A percentile compares a stretch with the other conserved stretches of the same genome.
Conservation (phyloP, 92 coral and sea anemone genomes). For the Palythoa heliodiscus region DNA sequence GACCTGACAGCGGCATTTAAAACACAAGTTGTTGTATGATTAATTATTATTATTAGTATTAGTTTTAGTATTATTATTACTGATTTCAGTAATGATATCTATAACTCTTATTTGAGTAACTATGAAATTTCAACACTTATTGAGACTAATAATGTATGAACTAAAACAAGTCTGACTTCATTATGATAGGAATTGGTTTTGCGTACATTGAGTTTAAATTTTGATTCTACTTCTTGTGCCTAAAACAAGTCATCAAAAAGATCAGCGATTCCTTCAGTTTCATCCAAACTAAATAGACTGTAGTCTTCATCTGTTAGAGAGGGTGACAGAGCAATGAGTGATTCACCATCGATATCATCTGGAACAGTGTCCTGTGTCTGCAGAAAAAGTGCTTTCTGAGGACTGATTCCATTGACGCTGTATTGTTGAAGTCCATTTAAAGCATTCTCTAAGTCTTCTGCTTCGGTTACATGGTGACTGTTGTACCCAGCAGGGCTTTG, state of each 20-base stretch:
- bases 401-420: slow-evolving; percentile 42
- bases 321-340: slow-evolving; percentile 84
- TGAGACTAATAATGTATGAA: neutral
- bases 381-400: slow-evolving; percentile 57
- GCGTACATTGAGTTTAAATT: neutral
- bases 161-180: too few relatives aligned
- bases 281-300: slow-evolving; percentile 75
- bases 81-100: too few relatives aligned
- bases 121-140: neutral
- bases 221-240: neutral
- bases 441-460: neutral
- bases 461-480: neutral
- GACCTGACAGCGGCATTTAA: too few relatives aligned
- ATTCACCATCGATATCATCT: slow-evolving; percentile 75
- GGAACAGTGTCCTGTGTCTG: slow-evolving; percentile 63
- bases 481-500: slow-evolving; percentile 18
- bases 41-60: too few relatives aligned
- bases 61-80: too few relatives aligned
- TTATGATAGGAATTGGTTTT: too few relatives aligned
- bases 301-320: slow-evolving; percentile 77
- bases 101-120: neutral
- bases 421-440: slow-evolving; percentile 11
- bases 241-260: slow-evolving; percentile 71
- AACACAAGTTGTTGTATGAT: too few relatives aligned
- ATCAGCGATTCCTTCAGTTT: slow-evolving; percentile 90